These are phyloP conservation scores for Plecotus auritus DNA, from an alignment of 2,113 vertebrate species.

Conservation along the genomic window DNA sequence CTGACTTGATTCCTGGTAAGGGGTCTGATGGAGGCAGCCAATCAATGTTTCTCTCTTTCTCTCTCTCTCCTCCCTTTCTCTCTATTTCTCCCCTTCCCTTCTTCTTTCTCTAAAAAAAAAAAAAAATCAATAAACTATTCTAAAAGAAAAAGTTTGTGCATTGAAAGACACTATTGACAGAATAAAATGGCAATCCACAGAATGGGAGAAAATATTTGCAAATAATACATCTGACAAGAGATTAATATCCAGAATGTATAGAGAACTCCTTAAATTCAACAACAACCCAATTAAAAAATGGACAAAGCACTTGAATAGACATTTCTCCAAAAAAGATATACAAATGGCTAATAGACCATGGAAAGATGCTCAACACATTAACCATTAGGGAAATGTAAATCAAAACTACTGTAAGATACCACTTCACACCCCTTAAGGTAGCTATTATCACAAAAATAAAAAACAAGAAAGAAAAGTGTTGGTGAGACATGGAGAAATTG, in stretches of 20 bases:
- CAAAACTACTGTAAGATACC: neutral
- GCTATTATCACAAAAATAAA: neutral
- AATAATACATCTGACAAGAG: neutral
- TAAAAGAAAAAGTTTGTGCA: neutral
- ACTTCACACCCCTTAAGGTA: neutral
- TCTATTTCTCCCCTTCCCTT: no score
- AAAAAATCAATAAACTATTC: no score
- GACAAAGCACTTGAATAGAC: neutral
- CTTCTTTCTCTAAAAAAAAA: no score
- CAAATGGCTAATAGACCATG: neutral
- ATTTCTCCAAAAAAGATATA: neutral
- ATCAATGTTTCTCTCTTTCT: no score
- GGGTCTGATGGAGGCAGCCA: no score
- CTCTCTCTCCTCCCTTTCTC: no score
- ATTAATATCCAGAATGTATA: neutral
- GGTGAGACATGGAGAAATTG: neutral
- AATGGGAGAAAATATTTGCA: neutral
- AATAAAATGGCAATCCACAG: neutral
- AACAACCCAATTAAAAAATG: neutral
- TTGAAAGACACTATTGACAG: neutral
- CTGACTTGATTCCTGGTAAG: no score
- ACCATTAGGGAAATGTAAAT: neutral
- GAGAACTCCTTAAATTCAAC: neutral
- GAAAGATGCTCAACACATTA: neutral
- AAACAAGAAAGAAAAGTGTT: neutral